Percentiles rank a stretch among this genome's conserved stretches.
Evolutionary conservation across 2,113 vertebrate genomes (phyloP).

Genomic region (Pelecanus crispus): DNA sequence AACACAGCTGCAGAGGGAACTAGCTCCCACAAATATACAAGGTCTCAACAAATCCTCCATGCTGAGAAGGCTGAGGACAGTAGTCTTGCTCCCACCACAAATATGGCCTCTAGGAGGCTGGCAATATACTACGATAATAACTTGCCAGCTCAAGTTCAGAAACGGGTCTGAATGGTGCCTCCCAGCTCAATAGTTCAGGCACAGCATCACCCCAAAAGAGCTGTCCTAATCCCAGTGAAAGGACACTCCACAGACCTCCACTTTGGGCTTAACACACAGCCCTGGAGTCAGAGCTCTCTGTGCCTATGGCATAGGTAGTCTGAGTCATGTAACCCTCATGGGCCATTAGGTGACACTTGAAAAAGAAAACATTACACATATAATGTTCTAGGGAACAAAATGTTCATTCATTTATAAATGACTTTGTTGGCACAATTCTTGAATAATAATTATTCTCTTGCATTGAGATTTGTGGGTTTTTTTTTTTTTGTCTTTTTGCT

Average conservation of each 20-base stretch:
- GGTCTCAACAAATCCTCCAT: not conserved
- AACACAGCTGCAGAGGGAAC: not conserved
- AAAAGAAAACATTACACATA: not conserved
- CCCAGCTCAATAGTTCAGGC: not conserved
- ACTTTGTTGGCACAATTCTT: not conserved
- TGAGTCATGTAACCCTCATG: not conserved
- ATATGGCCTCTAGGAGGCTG: not conserved
- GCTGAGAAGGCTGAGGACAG: not conserved
- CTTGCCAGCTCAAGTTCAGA: not conserved
- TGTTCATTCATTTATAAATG: not conserved
- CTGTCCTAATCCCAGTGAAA: not conserved
- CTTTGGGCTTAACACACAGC: not conserved
- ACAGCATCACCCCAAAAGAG: not conserved
- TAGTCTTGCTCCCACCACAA: not conserved
- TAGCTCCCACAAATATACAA: not conserved
- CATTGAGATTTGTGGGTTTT: too few relatives aligned
- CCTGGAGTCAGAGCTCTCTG: not conserved
- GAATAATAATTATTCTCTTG: not conserved
- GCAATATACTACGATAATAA: accelerated
- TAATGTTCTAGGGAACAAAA: not conserved
- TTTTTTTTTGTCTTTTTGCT: not conserved
- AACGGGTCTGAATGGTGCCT: accelerated
- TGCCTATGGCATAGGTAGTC: not conserved
- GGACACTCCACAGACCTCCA: not conserved
- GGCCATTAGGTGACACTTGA: not conserved